Base-by-base conservation (phyloP, 2,113 vertebrate genomes). In the Heteronetta atricapilla region DNA sequence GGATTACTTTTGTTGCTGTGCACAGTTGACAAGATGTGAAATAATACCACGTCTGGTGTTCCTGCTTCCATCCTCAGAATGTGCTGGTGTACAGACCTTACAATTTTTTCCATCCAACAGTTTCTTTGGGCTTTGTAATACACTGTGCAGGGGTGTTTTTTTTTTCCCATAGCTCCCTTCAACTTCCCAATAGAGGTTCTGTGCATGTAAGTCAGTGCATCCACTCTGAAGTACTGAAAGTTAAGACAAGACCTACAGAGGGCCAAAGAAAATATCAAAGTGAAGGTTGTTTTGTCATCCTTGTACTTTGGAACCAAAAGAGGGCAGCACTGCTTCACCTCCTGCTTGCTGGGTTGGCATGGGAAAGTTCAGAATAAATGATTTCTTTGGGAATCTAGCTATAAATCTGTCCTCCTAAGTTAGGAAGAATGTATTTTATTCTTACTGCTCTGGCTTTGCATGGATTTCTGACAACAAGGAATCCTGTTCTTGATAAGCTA, bases 261-360 rank as follows among this genome's bases (percentile, higher is more conserved):
- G 79, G 44, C 53, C 12, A 33, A 64, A 64, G 40, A 88, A 77
- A 8, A 1, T 19, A 48, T 40, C 6, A 2, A 52, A 70, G 7
- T 22, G 16, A n/a, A 6, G 34, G 48, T 62, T 77, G 26, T 80
- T 88, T 36, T 26, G 6, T 86, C 64, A 1, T n/a, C n/a, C 33
- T 63, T 2, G 0, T 29, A 38, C 55, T 2, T 5, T 89, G 62
- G 63, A 95, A 72, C 95, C 97, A 64, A 92, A 82, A 96, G 97
- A 97, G 95, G 97, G 96, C 96, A 97, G 90, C 90, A 93, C 4
- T 4, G 28, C 44, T 76, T 75, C 91, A 86, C 44, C 3, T 5
- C 63, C 58, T 58, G 70, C 3, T 0, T 0, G 8, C 40, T 69
- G 64, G 3, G 0, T 38, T 3, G 1, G 48, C 44, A 10, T n/a